Base-by-base conservation (phyloP, 2,113 vertebrate species). In the Aix galericulata region DNA sequence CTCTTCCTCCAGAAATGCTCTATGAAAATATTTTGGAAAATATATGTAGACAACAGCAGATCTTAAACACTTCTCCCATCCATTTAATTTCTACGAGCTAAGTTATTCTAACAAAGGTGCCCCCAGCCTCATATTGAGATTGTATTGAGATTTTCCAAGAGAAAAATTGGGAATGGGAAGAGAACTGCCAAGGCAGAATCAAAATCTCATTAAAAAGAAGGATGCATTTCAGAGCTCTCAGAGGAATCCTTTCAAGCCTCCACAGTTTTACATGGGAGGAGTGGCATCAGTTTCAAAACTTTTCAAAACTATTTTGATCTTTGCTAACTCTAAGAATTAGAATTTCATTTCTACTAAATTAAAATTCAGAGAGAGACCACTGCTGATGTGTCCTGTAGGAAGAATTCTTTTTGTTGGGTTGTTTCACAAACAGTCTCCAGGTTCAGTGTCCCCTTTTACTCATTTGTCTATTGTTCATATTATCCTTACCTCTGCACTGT, bases 151-250 rank as follows among this genome's bases (percentile, higher is more conserved):
- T 60, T 79, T 25, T 73, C 36, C 40, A 86, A 40, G 11, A 81
- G 38, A 22, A 84, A 82, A 53, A 60, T n/a, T 87, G 71, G 27
- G 32, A 83, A 60, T 15, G 7, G 26, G 29, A 93, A 73, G 44
- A 85, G 25, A 69, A 48, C 21, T 84, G 82, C 48, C 38, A 85
- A 52, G 17, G 15, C 18, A 82, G 22, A 93, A 50, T 74, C 22
- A 81, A 93, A 90, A 86, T 25, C 13, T 72, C 46, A 38, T 77
- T 83, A 67, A 86, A 73, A 71, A 36, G 8, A 77, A 67, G 59
- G 1, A 32, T 50, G 22, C 21, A 26, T 29, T 38, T 64, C 59
- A 78, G 34, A 63, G 44, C 18, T 38, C 27, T 63, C 48, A 53
- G 25, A 53, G 17, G 48, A 38, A 29, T 72, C 68, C 48, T 38